These are phyloP conservation scores for Speoplatyrhinus poulsoni DNA, from an alignment of 2,113 vertebrate species.

Conservation along the genomic window DNA sequence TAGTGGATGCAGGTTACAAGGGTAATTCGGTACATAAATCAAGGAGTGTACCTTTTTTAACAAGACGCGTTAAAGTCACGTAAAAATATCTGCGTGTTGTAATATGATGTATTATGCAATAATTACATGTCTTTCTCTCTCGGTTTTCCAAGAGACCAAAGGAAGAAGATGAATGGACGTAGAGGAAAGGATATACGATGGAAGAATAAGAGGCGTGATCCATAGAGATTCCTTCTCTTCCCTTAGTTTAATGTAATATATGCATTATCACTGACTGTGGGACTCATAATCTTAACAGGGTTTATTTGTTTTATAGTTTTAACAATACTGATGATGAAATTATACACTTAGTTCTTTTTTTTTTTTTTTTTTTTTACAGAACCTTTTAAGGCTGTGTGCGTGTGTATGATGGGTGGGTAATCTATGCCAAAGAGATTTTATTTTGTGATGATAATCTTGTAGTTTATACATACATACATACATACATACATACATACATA, in stretches of 20 bases:
- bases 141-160: conserved; percentile 14
- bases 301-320: conserved; percentile 68
- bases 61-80: too few relatives aligned
- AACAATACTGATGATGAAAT: conserved; percentile 49
- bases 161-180: background rate
- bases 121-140: background rate
- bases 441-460: conserved; percentile 70
- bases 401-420: conserved; percentile 61
- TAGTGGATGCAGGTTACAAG: too few relatives aligned
- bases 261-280: conserved; percentile 68
- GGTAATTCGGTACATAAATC: too few relatives aligned
- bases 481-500: too few relatives aligned
- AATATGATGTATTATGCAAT: background rate
- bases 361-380: conserved; percentile 12
- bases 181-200: conserved; percentile 1
- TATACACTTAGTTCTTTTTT: conserved; percentile 56
- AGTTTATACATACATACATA: conserved; percentile 28
- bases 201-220: conserved; percentile 39
- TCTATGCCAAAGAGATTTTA: conserved; percentile 81
- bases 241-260: conserved; percentile 69
- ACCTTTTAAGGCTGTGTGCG: conserved; percentile 49
- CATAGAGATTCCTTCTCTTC: conserved; percentile 36
- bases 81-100: background rate
- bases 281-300: conserved; percentile 70
- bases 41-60: too few relatives aligned